Evolutionary conservation across 2,113 vertebrate species (phyloP).

Genomic region (Ivindomyrus marchei): DNA sequence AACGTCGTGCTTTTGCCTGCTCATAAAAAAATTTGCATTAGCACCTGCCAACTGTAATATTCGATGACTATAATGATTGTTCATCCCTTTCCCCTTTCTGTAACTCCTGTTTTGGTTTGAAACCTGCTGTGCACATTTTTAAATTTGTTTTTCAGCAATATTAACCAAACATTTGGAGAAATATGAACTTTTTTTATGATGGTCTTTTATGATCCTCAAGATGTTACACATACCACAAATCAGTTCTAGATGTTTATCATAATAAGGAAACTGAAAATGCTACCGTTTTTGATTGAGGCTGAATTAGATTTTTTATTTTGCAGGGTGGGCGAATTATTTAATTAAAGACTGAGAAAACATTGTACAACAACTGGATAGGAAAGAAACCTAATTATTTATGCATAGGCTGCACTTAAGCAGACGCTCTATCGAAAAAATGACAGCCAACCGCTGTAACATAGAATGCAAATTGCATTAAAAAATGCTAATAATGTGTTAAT

Average conservation of each 20-base stretch:
- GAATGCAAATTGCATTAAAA: neutral
- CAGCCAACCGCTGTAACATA: neutral
- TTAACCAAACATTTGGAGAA: neutral
- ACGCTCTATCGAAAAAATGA: neutral
- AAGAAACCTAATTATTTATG: neutral
- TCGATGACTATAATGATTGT: neutral
- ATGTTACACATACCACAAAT: neutral
- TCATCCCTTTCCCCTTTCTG: neutral
- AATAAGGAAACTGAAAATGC: neutral
- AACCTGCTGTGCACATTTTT: neutral
- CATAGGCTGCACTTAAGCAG: neutral
- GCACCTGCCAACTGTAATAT: constrained; percentile 2
- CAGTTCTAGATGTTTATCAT: neutral
- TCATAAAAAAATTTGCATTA: constrained; percentile 12
- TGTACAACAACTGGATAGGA: neutral
- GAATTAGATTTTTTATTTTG: neutral
- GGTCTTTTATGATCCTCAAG: neutral
- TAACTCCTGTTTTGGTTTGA: neutral
- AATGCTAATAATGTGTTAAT: neutral
- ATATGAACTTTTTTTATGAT: neutral
- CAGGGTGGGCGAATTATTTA: neutral
- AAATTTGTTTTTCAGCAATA: neutral
- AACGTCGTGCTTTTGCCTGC: neutral
- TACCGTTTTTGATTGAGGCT: neutral
- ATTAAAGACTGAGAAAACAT: neutral